Conservation (phyloP, 37 sponge, comb jelly and placozoan genomes). For the Diacarnus erythraeanus region DNA sequence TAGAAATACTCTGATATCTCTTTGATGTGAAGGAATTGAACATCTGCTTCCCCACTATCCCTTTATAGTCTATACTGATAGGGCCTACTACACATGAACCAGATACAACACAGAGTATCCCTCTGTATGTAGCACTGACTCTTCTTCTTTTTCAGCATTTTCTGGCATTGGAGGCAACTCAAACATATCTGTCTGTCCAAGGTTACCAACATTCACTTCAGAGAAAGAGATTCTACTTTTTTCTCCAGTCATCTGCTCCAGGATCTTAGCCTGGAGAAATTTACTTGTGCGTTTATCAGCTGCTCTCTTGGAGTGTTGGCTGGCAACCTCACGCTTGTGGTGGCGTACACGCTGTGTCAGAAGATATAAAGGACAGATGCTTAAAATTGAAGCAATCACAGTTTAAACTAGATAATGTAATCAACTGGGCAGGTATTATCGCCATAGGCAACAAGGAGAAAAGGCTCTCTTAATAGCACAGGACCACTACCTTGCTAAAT, state of each 20-base stretch:
- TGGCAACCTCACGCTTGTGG: slow-evolving; percentile 27
- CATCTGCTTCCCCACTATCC: too few species aligned
- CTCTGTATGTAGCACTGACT: too few species aligned
- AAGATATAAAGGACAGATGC: neutral
- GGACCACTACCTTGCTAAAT: too few species aligned
- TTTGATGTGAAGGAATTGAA: too few species aligned
- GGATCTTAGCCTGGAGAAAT: slow-evolving; percentile 52
- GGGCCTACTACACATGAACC: too few species aligned
- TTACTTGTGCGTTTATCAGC: slow-evolving; percentile 50
- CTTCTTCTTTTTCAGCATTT: neutral
- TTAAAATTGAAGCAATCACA: neutral
- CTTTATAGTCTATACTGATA: too few species aligned
- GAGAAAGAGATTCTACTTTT: neutral
- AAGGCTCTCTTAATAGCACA: too few species aligned
- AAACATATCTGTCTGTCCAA: slow-evolving; percentile 48
- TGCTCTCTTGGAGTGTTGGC: slow-evolving; percentile 25
- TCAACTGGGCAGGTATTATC: too few species aligned
- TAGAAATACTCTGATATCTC: too few species aligned
- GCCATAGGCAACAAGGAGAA: too few species aligned
- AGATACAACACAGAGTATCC: too few species aligned
- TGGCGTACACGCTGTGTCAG: slow-evolving; percentile 53
- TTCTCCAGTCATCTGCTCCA: slow-evolving; percentile 60
- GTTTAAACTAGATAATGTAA: neutral
- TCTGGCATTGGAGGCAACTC: slow-evolving; percentile 53
- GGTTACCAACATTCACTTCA: neutral